Conservation (phyloP, 2,113 vertebrate species). For the Pseudonaja textilis region DNA sequence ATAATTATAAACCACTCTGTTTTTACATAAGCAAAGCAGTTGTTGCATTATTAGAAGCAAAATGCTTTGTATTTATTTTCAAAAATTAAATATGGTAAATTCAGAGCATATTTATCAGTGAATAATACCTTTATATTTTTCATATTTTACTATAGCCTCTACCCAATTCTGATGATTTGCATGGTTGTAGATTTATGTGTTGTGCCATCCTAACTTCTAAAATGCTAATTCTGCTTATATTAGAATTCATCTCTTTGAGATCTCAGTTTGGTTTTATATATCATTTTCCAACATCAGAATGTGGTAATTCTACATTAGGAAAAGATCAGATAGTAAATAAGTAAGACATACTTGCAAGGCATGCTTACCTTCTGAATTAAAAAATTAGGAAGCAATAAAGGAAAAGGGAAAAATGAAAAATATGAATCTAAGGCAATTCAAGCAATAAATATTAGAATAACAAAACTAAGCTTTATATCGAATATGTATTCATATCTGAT, state of each 20-base stretch:
- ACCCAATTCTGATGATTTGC: not conserved
- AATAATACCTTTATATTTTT: not conserved
- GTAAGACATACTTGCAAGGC: conserved; percentile 34
- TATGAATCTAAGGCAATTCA: conserved; percentile 68
- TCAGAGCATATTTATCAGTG: not conserved
- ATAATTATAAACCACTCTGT: not conserved
- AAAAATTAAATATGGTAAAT: not conserved
- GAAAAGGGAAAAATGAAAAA: conserved; percentile 74
- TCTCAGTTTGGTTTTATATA: conserved; percentile 27
- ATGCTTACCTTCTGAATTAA: conserved; percentile 95
- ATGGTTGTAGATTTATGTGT: not conserved
- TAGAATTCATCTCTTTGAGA: conserved; percentile 17
- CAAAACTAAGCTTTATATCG: not conserved
- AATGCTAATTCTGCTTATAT: conserved; percentile 1
- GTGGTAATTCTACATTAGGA: conserved; percentile 30
- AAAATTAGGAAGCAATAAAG: conserved; percentile 78
- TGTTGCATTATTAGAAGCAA: not conserved
- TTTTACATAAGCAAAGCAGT: not conserved
- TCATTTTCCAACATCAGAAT: not conserved
- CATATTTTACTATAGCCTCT: conserved; percentile 1
- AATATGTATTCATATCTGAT: not conserved
- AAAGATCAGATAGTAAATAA: conserved; percentile 26
- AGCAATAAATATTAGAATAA: conserved; percentile 23
- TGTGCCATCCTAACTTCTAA: not conserved
- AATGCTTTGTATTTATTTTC: not conserved